These are phyloP conservation scores for Takifugu flavidus DNA, from an alignment of 2,113 vertebrate genomes.

Conservation along the genomic window DNA sequence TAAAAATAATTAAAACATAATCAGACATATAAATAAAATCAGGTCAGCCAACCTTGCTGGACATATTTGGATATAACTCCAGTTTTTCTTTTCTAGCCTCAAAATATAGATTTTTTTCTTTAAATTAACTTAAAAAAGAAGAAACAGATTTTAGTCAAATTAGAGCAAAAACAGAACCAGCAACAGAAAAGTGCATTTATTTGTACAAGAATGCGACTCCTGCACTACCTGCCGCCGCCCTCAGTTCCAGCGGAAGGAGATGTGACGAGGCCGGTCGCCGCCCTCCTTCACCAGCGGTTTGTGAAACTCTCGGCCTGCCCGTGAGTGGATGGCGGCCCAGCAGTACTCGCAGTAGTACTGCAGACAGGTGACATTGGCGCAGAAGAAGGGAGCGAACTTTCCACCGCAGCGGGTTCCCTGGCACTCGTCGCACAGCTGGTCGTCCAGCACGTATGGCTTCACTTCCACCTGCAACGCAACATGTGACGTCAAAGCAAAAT, in stretches of 20 bases:
- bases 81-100: constrained; percentile 63
- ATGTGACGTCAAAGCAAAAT: neutral
- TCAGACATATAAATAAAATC: constrained; percentile 67
- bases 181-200: constrained; percentile 99
- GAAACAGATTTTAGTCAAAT: constrained; percentile 66
- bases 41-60: constrained; percentile 66
- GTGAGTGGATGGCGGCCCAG: constrained; percentile 99
- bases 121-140: constrained; percentile 69
- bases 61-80: constrained; percentile 73
- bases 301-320: constrained; percentile 97
- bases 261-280: constrained; percentile 96
- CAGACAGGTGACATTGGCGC: constrained; percentile 99
- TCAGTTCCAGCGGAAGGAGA: constrained; percentile 99
- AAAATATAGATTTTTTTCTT: constrained; percentile 60
- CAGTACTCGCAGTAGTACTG: constrained; percentile 99
- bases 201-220: constrained; percentile 85
- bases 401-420: constrained; percentile 98
- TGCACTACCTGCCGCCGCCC: constrained; percentile 59
- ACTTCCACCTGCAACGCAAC: constrained; percentile 89
- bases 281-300: constrained; percentile 99
- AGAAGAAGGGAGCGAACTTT: constrained; percentile 99
- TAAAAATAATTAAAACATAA: constrained; percentile 65
- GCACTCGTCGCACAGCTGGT: constrained; percentile 99
- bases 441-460: constrained; percentile 99
- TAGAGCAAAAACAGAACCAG: constrained; percentile 83